Base-by-base conservation (phyloP, 2,113 vertebrate genomes). In the Parus major region DNA sequence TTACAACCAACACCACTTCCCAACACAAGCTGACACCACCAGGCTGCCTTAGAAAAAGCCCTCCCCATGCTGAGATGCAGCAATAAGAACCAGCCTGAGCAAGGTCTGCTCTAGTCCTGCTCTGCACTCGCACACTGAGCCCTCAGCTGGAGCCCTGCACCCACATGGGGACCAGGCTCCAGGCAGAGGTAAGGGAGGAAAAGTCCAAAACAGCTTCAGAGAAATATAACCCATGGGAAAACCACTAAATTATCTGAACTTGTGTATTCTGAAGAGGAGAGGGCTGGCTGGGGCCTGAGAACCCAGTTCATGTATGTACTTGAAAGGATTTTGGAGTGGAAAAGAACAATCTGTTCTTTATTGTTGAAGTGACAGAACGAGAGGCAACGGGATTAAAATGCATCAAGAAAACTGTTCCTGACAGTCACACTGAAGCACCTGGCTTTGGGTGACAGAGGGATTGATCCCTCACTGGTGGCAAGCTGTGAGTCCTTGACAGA, bases 81-180 rank as follows among this genome's bases (percentile, higher is more conserved):
- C 75, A 56, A 4, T 1, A 64, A 59, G 33, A 65, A 17, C 6
- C 1, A 75, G 66, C 33, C 71, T 0, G 1, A 47, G 75, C 3
- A 0, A 15, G 12, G 25, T 1, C 20, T 29, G 55, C 36, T 27
- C 21, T 0, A 28, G n/a, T 6, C 59, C 41, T 27, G 11, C 36
- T 57, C 88, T 31, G 25, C 4, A 7, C 11, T 16, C 27, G 6
- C 50, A 6, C 31, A 16, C 56, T 0, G 52, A 88, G 75, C 41
- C 64, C 44, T 33, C 41, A 13, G 71, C 49, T 16, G 31, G 8
- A 31, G 72, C 56, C 13, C 56, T 22, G 63, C 49, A 39, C 19
- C 29, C 70, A 35, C 14, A 0, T 0, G 3, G 28, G 49, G 12
- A 63, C 33, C 49, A 7, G 0, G 7, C 59, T 20, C 29, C 28